Percentiles rank a stretch among this genome's conserved stretches.
phyloP scores from a whole-genome alignment of 2,113 vertebrate species.

The Oostethus manadensis region DNA sequence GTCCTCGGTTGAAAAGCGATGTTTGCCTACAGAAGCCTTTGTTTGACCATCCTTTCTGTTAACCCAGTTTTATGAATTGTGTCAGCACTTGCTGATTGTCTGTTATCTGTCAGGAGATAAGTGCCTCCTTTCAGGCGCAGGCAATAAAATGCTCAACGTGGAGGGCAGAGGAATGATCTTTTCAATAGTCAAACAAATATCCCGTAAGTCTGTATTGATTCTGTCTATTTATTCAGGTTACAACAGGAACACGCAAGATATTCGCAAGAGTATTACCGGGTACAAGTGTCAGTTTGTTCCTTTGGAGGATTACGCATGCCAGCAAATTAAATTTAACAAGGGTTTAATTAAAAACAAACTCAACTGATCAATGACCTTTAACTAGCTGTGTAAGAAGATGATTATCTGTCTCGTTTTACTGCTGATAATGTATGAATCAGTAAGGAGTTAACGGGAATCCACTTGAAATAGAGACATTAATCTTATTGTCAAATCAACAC shows the following conservation, averaged over 20 bases:
- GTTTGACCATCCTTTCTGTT: conserved; percentile 69
- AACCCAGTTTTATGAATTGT: conserved; percentile 68
- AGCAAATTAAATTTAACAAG: conserved; percentile 19
- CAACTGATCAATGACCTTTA: conserved; percentile 13
- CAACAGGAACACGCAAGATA: conserved; percentile 23
- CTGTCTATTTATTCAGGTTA: conserved; percentile 58
- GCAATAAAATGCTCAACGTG: conserved; percentile 68
- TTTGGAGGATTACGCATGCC: conserved; percentile 30
- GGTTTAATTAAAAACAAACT: conserved; percentile 22
- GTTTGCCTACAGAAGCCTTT: conserved; percentile 72
- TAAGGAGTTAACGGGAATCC: conserved; percentile 5
- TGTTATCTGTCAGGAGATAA: conserved; percentile 72
- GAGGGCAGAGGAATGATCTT: conserved; percentile 45
- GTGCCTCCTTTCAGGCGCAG: conserved; percentile 59
- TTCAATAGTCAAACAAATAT: conserved; percentile 59
- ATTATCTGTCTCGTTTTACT: background rate
- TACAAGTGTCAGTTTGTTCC: conserved; percentile 29
- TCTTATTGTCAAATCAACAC: background rate
- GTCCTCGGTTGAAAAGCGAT: conserved; percentile 60
- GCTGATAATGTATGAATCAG: background rate
- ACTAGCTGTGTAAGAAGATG: background rate
- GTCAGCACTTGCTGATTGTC: conserved; percentile 68
- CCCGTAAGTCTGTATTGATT: conserved; percentile 62
- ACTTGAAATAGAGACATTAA: conserved; percentile 6
- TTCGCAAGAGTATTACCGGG: conserved; percentile 31